Evolutionary conservation across 1,140 invertebrate species (phyloP).

Genomic region (Wasmannia auropunctata): DNA sequence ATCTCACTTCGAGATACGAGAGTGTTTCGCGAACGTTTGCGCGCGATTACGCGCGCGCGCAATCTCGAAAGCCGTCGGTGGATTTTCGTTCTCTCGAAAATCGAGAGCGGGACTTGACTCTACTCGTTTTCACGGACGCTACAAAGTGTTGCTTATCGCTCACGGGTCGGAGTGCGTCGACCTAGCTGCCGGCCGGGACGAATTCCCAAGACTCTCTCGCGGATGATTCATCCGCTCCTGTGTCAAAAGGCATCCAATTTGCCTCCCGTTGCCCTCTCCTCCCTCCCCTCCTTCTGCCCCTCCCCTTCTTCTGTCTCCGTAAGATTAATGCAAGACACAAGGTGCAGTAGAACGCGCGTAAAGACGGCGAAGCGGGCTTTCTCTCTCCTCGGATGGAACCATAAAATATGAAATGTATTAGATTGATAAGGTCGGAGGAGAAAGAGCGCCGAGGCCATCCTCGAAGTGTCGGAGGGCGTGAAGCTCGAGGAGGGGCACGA

Average conservation of each 20-base stretch:
- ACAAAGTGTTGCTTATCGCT: conserved; percentile 57
- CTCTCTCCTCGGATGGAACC: conserved; percentile 55
- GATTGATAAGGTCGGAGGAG: conserved; percentile 76
- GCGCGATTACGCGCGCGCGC: not conserved
- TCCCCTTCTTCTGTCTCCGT: not conserved
- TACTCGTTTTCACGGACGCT: conserved; percentile 25
- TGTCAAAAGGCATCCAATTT: conserved; percentile 24
- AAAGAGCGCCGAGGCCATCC: not conserved
- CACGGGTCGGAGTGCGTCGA: conserved; percentile 46
- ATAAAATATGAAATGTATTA: conserved; percentile 82
- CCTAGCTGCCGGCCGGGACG: conserved; percentile 17
- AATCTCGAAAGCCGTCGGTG: conserved; percentile 28
- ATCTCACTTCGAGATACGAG: conserved; percentile 29
- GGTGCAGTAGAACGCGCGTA: conserved; percentile 40
- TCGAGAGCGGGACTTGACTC: conserved; percentile 27
- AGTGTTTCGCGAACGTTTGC: not conserved
- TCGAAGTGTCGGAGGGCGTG: not conserved
- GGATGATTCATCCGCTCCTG: conserved; percentile 54
- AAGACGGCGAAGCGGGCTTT: conserved; percentile 46
- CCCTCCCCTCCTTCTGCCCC: not conserved
- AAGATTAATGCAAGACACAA: conserved; percentile 69
- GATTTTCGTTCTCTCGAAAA: conserved; percentile 34
- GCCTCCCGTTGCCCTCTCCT: not conserved
- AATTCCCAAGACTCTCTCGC: conserved; percentile 23
- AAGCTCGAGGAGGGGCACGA: not conserved